Evolutionary conservation across 2,113 vertebrate genomes (phyloP).

Genomic region (Lagopus leucura): DNA sequence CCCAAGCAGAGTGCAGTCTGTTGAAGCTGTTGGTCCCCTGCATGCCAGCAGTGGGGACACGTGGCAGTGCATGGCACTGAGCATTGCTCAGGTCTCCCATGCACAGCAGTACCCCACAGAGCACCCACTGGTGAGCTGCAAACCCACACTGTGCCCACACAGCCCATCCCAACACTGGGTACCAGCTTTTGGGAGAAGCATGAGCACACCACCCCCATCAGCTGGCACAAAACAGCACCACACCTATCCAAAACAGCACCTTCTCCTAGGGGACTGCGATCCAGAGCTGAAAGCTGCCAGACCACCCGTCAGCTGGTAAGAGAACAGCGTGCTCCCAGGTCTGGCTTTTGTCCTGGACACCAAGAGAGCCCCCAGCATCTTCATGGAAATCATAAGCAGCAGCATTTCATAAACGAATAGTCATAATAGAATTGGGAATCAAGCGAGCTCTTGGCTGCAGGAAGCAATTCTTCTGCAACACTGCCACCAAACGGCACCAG

Average conservation of each 20-base stretch:
- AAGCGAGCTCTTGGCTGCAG: not conserved
- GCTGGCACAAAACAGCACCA: not conserved
- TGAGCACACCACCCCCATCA: not conserved
- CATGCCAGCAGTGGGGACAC: not conserved
- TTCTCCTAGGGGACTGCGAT: not conserved
- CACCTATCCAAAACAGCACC: not conserved
- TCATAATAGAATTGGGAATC: rapidly evolving
- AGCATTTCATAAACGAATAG: not conserved
- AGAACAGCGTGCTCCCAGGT: not conserved
- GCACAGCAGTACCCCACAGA: rapidly evolving
- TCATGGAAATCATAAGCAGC: not conserved
- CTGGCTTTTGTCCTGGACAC: not conserved
- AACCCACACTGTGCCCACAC: not conserved
- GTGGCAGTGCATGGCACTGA: rapidly evolving
- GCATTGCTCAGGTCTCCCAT: rapidly evolving
- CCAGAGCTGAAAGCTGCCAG: not conserved
- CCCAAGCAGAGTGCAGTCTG: constrained; percentile 24
- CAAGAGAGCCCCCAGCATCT: not conserved
- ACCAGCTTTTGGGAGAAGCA: not conserved
- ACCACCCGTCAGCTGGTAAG: rapidly evolving
- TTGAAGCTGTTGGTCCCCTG: not conserved
- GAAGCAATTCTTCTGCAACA: constrained; percentile 38
- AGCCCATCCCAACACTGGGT: not conserved
- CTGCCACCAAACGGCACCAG: constrained; percentile 52
- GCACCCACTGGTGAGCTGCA: not conserved